A percentile compares a stretch with the other conserved stretches of the same genome.
Conservation (phyloP, 2,797 vertebrate genomes). For the Enteromius paludinosus region DNA sequence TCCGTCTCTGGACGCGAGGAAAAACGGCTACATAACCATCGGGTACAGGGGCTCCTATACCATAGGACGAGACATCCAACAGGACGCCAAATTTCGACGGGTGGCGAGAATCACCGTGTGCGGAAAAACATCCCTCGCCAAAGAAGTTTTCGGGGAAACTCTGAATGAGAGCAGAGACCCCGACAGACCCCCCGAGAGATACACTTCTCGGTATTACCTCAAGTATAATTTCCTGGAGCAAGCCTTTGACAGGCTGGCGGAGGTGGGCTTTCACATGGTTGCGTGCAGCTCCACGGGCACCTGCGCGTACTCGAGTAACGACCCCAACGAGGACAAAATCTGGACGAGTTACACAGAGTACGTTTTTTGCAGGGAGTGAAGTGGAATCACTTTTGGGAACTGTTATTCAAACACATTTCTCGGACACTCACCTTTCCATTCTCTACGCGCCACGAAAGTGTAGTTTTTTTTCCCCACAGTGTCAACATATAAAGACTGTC, state of each 20-base stretch:
- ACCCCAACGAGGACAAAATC: slow-evolving; percentile 91
- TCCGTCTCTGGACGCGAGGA: slow-evolving; percentile 60
- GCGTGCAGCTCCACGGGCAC: slow-evolving; percentile 92
- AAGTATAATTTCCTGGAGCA: slow-evolving; percentile 95
- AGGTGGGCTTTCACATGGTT: slow-evolving; percentile 91
- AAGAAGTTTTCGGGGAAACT: slow-evolving; percentile 93
- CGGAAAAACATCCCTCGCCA: slow-evolving; percentile 88
- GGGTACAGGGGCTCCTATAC: slow-evolving; percentile 92
- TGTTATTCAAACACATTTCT: neutral
- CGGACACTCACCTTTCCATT: neutral
- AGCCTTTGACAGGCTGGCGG: slow-evolving; percentile 90
- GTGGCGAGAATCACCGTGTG: slow-evolving; percentile 93
- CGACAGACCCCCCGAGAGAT: slow-evolving; percentile 86
- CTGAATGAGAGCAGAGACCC: slow-evolving; percentile 93
- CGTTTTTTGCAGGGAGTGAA: slow-evolving; percentile 84
- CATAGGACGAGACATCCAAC: slow-evolving; percentile 89
- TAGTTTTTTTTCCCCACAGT: neutral
- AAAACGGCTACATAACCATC: slow-evolving; percentile 86
- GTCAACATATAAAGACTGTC: neutral
- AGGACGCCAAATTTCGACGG: slow-evolving; percentile 89
- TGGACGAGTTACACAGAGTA: slow-evolving; percentile 98
- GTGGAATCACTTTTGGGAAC: slow-evolving; percentile 13
- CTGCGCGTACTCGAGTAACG: slow-evolving; percentile 85
- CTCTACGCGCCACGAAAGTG: slow-evolving; percentile 13
- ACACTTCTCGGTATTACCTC: slow-evolving; percentile 92